Evolutionary conservation across 2,888 invertebrate species (phyloP).

Genomic region (Drosophila yooni): DNA sequence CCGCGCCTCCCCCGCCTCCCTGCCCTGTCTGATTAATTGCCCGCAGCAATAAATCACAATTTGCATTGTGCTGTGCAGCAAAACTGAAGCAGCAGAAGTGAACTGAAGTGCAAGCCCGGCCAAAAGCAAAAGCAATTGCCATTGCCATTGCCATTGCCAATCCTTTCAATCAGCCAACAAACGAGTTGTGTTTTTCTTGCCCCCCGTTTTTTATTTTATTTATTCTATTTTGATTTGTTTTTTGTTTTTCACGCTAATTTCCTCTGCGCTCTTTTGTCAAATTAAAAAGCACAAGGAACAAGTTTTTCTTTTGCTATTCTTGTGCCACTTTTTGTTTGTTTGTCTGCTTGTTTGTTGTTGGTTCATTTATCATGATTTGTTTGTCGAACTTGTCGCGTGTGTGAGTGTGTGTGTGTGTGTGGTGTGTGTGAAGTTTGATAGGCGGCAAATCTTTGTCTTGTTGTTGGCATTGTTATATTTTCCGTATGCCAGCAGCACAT

Average conservation of each 20-base stretch:
- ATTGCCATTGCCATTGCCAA: background rate
- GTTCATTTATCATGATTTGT: slow-evolving; percentile 82
- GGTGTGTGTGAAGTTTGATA: slow-evolving; percentile 62
- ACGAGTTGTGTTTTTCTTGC: slow-evolving; percentile 61
- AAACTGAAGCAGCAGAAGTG: background rate
- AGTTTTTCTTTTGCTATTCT: slow-evolving; percentile 54
- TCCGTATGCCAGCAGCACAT: slow-evolving; percentile 71
- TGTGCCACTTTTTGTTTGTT: slow-evolving; percentile 57
- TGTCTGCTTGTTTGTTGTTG: slow-evolving; percentile 72
- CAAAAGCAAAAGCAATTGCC: background rate
- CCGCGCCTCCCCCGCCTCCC: background rate
- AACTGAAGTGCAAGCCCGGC: background rate
- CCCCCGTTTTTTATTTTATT: slow-evolving; percentile 3
- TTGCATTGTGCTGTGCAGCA: slow-evolving; percentile 17
- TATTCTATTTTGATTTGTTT: background rate
- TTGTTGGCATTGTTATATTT: slow-evolving; percentile 60
- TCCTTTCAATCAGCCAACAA: slow-evolving; percentile 64
- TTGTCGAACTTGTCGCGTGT: slow-evolving; percentile 70
- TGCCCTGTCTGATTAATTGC: background rate
- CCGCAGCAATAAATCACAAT: slow-evolving; percentile 16
- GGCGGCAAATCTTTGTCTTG: slow-evolving; percentile 74
- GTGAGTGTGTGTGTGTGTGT: slow-evolving; percentile 15
- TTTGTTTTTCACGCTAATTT: slow-evolving; percentile 69
- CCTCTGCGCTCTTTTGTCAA: slow-evolving; percentile 71
- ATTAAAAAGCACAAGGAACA: slow-evolving; percentile 71